phyloP scores from a whole-genome alignment of 2,888 invertebrate species.

The Orthonevra nobilis region DNA sequence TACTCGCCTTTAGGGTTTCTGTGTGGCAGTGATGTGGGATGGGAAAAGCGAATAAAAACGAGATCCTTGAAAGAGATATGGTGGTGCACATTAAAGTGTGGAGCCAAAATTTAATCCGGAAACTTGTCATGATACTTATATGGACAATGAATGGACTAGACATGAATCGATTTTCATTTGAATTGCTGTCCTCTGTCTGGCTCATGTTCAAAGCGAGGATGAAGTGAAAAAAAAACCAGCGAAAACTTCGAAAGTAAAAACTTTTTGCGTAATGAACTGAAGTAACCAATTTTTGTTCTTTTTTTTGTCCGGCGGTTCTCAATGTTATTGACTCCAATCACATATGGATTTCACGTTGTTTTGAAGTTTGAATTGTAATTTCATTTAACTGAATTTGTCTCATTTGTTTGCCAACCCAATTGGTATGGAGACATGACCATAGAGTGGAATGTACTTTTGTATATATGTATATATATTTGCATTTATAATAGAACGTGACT shows the following conservation, averaged over 20 bases:
- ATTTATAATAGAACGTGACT: too few relatives aligned
- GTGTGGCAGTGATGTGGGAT: neutral
- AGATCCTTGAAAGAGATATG: slow-evolving; percentile 31
- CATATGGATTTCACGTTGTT: too few relatives aligned
- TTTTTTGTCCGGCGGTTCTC: neutral
- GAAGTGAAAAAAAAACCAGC: neutral
- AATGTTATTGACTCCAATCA: too few relatives aligned
- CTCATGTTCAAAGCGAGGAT: neutral
- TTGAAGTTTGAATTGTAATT: too few relatives aligned
- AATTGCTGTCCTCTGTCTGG: slow-evolving; percentile 16
- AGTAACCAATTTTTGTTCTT: neutral
- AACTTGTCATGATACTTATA: slow-evolving; percentile 46
- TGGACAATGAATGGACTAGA: slow-evolving; percentile 9
- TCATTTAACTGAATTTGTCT: neutral
- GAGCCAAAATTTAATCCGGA: slow-evolving; percentile 57
- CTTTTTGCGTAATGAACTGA: slow-evolving; percentile 4
- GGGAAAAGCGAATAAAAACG: neutral
- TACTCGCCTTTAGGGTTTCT: neutral
- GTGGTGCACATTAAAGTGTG: slow-evolving; percentile 22
- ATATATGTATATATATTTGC: too few relatives aligned
- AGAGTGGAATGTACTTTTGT: too few relatives aligned
- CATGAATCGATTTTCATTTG: slow-evolving; percentile 34
- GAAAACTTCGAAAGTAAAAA: too few relatives aligned
- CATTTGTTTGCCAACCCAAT: too few relatives aligned
- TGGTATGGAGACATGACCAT: too few relatives aligned